A percentile compares a stretch with the other conserved stretches of the same genome.
Evolutionary conservation across 2,888 invertebrate genomes (phyloP).

Genomic region (Polyommatus iphigenia): DNA sequence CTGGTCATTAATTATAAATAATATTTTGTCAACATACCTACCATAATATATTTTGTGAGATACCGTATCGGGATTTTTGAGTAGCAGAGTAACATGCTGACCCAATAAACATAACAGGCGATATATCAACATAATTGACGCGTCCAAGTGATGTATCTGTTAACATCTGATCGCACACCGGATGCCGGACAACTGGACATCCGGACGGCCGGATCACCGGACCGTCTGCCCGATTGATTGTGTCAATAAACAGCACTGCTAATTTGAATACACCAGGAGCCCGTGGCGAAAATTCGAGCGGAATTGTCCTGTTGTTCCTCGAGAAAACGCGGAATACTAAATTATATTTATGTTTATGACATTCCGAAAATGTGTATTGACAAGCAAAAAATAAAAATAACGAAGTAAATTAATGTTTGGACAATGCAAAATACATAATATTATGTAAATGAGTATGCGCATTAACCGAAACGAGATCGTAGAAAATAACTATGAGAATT

Average conservation of each 20-base stretch:
- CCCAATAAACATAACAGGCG: slow-evolving; percentile 13
- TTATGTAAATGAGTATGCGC: not conserved
- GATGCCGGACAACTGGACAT: not conserved
- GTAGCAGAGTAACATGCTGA: not conserved
- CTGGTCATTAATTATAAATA: no score
- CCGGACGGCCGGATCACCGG: not conserved
- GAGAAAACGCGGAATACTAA: not conserved
- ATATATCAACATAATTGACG: slow-evolving; percentile 16
- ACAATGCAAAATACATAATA: not conserved
- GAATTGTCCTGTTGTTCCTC: not conserved
- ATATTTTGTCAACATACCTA: not conserved
- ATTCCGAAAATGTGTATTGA: no score
- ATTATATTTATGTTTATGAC: no score
- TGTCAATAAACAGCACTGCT: slow-evolving; percentile 10
- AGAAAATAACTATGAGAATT: not conserved
- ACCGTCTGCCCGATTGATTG: slow-evolving; percentile 3
- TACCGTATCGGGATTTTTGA: not conserved
- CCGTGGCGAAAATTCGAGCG: not conserved
- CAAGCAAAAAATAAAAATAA: no score
- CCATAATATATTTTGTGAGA: not conserved
- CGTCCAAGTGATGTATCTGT: slow-evolving; percentile 24
- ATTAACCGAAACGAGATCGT: not conserved
- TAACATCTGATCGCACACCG: slow-evolving; percentile 15
- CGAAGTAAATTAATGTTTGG: no score
- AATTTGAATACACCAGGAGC: slow-evolving; percentile 6